Conservation (phyloP, 2,888 invertebrate genomes). For the Heliconius charithonia region DNA sequence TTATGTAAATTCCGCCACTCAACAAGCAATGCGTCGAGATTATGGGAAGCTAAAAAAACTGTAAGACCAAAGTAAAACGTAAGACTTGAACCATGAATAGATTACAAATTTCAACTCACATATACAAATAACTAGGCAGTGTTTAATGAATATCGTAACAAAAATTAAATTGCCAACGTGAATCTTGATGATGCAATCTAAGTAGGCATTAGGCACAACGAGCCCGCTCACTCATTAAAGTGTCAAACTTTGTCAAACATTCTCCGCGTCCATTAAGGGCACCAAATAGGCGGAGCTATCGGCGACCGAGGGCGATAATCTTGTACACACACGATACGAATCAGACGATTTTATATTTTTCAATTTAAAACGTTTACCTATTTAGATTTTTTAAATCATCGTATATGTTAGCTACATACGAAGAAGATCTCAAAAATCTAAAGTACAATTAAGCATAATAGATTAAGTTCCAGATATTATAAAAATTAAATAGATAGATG, state of each 20-base stretch:
- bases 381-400: neutral
- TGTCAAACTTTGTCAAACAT: conserved; percentile 78
- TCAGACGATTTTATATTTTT: conserved; percentile 41
- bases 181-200: conserved; percentile 6
- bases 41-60: neutral
- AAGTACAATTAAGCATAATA: too few relatives aligned
- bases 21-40: too few relatives aligned
- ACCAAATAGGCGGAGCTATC: conserved; percentile 60
- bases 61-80: neutral
- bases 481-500: neutral
- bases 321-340: conserved; percentile 46
- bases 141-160: neutral
- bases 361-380: neutral
- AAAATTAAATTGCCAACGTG: neutral
- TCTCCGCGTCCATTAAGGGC: conserved; percentile 70
- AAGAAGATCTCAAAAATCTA: too few relatives aligned
- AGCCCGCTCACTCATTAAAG: conserved; percentile 63
- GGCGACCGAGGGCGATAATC: conserved; percentile 52
- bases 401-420: too few relatives aligned
- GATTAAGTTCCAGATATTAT: too few relatives aligned
- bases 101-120: neutral
- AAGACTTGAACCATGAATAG: neutral
- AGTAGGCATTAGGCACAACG: neutral
- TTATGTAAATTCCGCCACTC: too few relatives aligned
- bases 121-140: too few relatives aligned